Evolutionary conservation across 2,888 invertebrate species (phyloP), one percentile per base, ranked within the genome.

Genomic region (Sussaba pulchella): DNA sequence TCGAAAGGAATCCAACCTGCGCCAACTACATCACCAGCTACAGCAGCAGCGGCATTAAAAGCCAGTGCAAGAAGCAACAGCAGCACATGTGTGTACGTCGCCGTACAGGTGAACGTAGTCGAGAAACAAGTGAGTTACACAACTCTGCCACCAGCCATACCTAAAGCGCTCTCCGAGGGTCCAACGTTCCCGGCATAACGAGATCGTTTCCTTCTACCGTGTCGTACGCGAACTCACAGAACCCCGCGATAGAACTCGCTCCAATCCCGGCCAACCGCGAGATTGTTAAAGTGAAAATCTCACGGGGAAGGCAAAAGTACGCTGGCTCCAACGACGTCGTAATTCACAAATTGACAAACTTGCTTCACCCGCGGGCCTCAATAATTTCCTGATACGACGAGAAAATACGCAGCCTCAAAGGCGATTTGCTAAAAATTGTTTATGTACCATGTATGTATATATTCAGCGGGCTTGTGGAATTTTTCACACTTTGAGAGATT

Each of bases 91-190:
- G 52, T 69, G 69, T 78, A 72, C 64, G 77, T 72, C 31, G 31
- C 6, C 4, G 31, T 6, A 71, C 83, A 81, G 78, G 83, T 83
- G 83, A 83, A 82, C 69, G 83, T 74, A 54, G 75, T 59, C 72
- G 70, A 66, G n/a, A 78, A 41, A 80, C 79, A 72, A 70, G 74
- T 76, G 73, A 78, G 79, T 83, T 83, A 80, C 82, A 76, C 79
- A 83, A 80, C 75, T 79, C 69, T 79, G 43, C 59, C 36, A 54
- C 72, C 31, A 31, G 31, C 31, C 31, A 67, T 67, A 64, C 73
- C 72, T 31, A 26, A 12, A 54, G 41, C 54, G 41, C 54, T 54
- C 67, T 45, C 36, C 61, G 19, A 36, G 54, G 36, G 54, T 39
- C 54, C 57, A n/a, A 41, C 50, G 31, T 74, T 66, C 24, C 50